Percentiles rank a stretch among this genome's conserved stretches.
Evolutionary conservation across 2,797 vertebrate species (phyloP).

Genomic region (Ficedula albicollis): DNA sequence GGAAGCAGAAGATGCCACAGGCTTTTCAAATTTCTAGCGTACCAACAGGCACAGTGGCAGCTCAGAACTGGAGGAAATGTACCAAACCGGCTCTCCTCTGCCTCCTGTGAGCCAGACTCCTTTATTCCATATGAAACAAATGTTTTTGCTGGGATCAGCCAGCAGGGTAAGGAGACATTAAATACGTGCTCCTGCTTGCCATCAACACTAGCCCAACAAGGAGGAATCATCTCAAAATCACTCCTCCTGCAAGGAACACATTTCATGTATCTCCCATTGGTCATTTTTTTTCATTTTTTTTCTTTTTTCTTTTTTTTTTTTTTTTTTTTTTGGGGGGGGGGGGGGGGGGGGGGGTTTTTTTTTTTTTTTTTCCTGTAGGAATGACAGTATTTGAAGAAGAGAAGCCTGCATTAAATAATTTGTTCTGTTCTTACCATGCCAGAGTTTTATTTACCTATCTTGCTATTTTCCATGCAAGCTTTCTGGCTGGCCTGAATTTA

Average conservation of each 20-base stretch:
- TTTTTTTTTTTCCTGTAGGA: not conserved
- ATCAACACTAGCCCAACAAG: not conserved
- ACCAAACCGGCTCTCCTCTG: not conserved
- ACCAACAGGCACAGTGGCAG: not conserved
- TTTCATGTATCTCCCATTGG: not conserved
- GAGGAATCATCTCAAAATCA: not conserved
- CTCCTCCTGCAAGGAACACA: not conserved
- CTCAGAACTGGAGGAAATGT: not conserved
- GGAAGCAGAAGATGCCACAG: not conserved
- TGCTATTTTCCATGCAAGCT: not conserved
- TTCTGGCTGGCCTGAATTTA: not conserved
- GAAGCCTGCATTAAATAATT: not conserved
- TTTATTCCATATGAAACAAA: not conserved
- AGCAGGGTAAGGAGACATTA: not conserved
- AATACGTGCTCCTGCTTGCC: not conserved
- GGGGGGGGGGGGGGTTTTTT: too few relatives aligned
- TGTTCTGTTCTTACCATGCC: not conserved
- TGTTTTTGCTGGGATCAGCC: not conserved
- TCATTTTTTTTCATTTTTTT: too few relatives aligned
- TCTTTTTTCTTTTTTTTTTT: not conserved
- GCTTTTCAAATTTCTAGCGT: not conserved
- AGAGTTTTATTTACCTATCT: not conserved
- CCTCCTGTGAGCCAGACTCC: not conserved
- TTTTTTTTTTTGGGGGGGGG: too few relatives aligned
- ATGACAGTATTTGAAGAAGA: fast-evolving